phyloP scores from a whole-genome alignment of 2,888 invertebrate species.

The Anorthoa munda region DNA sequence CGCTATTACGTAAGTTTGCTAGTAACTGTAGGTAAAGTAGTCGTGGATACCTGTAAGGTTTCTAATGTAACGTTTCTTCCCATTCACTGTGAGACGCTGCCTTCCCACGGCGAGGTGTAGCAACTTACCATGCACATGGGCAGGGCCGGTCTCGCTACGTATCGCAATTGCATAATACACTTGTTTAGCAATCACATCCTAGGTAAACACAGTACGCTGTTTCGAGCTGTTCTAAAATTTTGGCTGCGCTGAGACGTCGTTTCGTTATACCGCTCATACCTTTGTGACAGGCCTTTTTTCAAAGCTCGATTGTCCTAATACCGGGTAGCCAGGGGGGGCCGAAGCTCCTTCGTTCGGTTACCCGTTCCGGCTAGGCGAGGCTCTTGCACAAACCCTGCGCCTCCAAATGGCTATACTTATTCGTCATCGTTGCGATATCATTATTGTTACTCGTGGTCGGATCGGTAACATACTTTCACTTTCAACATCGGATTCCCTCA shows the following conservation, averaged over 20 bases:
- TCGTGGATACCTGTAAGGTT: slow-evolving; percentile 9
- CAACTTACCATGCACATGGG: slow-evolving; percentile 26
- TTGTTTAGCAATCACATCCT: slow-evolving; percentile 23
- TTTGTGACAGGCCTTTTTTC: background rate
- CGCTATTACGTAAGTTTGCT: slow-evolving; percentile 2
- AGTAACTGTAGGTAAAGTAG: background rate
- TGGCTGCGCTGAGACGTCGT: background rate
- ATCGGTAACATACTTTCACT: slow-evolving; percentile 83
- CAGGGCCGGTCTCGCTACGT: slow-evolving; percentile 9
- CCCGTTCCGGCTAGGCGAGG: slow-evolving; percentile 37
- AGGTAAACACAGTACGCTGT: background rate
- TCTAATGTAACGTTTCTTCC: slow-evolving; percentile 15
- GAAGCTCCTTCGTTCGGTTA: background rate
- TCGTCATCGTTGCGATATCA: slow-evolving; percentile 79
- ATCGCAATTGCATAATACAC: slow-evolving; percentile 23
- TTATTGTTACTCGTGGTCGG: slow-evolving; percentile 73
- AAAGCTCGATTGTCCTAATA: background rate
- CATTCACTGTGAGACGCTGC: background rate
- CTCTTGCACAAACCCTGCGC: slow-evolving; percentile 55
- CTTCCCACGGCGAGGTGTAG: slow-evolving; percentile 35
- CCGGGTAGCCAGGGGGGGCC: background rate
- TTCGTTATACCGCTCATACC: no score
- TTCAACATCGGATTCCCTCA: slow-evolving; percentile 76
- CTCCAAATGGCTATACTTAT: slow-evolving; percentile 61
- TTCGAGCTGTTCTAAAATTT: background rate